These are phyloP conservation scores for Tragopan temminckii DNA, from an alignment of 2,797 vertebrate genomes.

Conservation along the genomic window DNA sequence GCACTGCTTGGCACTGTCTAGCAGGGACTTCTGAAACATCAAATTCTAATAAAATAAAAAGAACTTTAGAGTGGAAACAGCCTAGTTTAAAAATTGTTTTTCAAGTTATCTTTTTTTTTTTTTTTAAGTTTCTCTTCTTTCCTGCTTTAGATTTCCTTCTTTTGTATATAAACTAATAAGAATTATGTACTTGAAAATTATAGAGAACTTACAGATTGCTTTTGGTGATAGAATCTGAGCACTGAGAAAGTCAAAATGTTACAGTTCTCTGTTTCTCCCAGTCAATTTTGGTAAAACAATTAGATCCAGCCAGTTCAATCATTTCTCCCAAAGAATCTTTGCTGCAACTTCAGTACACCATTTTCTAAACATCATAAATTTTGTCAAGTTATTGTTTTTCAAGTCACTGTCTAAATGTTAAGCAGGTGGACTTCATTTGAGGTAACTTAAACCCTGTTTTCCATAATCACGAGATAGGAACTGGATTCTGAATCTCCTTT, in stretches of 20 bases:
- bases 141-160: constrained; percentile 3
- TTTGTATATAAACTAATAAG: neutral
- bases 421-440: neutral
- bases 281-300: constrained; percentile 17
- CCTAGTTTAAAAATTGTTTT: constrained; percentile 35
- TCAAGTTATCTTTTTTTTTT: constrained; percentile 6
- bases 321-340: constrained; percentile 8
- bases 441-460: neutral
- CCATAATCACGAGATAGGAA: neutral
- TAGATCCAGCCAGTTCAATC: neutral
- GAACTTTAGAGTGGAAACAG: constrained; percentile 33
- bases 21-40: constrained; percentile 45
- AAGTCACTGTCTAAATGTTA: neutral
- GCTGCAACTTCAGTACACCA: neutral
- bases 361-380: constrained; percentile 29
- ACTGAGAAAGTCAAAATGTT: neutral
- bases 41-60: constrained; percentile 64
- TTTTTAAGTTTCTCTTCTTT: neutral
- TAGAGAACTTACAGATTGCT: neutral
- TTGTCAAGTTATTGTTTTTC: neutral
- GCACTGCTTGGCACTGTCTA: constrained; percentile 65
- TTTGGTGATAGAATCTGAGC: neutral
- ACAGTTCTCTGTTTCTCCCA: neutral
- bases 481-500: neutral
- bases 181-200: neutral